Conservation (phyloP, 2,113 vertebrate genomes). For the Neoarius graeffei region DNA sequence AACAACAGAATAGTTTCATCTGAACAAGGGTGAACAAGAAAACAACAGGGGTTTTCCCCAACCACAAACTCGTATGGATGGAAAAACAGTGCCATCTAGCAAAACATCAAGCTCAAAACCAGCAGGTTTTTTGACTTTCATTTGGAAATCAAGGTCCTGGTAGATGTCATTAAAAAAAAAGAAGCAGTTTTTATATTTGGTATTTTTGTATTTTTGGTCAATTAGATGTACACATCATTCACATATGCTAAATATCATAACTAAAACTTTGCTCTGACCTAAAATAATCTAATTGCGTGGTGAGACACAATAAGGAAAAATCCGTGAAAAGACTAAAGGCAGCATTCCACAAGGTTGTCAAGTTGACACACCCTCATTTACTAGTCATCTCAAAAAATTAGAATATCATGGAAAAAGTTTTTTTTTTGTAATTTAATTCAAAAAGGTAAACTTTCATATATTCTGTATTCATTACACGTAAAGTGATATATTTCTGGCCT, state of each 20-base stretch:
- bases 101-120: neutral
- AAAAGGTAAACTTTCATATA: too few relatives aligned
- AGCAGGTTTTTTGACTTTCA: neutral
- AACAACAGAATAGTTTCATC: slow-evolving; percentile 16
- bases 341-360: neutral
- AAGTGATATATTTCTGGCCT: too few relatives aligned
- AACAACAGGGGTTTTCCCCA: neutral
- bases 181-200: neutral
- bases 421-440: too few relatives aligned
- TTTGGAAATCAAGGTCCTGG: too few relatives aligned
- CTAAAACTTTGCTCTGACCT: neutral
- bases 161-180: neutral
- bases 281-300: neutral
- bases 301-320: neutral
- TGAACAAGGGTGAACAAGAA: neutral
- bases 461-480: too few relatives aligned
- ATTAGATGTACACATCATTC: neutral
- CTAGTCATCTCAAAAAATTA: too few relatives aligned
- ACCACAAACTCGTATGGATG: neutral
- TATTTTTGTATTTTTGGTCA: neutral
- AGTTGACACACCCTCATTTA: too few relatives aligned
- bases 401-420: too few relatives aligned
- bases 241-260: neutral
- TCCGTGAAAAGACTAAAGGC: neutral
- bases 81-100: slow-evolving; percentile 38